phyloP scores from a whole-genome alignment of 2,113 vertebrate species.

The Psephotus haematonotus region DNA sequence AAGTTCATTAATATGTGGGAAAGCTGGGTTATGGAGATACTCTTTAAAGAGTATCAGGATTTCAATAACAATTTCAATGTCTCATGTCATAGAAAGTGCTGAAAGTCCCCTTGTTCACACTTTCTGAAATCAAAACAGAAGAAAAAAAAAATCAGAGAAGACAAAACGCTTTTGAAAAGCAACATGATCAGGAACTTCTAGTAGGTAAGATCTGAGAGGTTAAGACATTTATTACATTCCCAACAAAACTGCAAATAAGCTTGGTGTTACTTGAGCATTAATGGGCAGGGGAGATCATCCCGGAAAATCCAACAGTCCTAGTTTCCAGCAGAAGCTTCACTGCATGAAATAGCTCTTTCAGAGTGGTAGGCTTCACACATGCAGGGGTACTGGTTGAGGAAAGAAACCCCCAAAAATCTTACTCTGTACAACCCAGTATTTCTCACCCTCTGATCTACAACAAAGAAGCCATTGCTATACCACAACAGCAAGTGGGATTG shows the following conservation, averaged over 20 bases:
- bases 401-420: neutral
- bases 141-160: neutral
- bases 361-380: accelerated
- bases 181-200: neutral
- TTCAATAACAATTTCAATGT: neutral
- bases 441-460: neutral
- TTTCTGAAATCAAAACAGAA: neutral
- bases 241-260: neutral
- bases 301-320: neutral
- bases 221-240: neutral
- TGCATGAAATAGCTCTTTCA: neutral
- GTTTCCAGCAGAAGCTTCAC: neutral
- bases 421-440: neutral
- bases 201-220: neutral
- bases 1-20: neutral
- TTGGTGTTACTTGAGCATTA: neutral
- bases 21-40: neutral
- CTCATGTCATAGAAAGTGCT: neutral
- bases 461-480: neutral
- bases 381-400: accelerated
- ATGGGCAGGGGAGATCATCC: neutral
- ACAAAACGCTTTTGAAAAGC: neutral
- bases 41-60: constrained; percentile 20
- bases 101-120: neutral
- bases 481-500: neutral